Evolutionary conservation across 2,797 vertebrate genomes (phyloP).

Genomic region (Mormyrops boulengeri): DNA sequence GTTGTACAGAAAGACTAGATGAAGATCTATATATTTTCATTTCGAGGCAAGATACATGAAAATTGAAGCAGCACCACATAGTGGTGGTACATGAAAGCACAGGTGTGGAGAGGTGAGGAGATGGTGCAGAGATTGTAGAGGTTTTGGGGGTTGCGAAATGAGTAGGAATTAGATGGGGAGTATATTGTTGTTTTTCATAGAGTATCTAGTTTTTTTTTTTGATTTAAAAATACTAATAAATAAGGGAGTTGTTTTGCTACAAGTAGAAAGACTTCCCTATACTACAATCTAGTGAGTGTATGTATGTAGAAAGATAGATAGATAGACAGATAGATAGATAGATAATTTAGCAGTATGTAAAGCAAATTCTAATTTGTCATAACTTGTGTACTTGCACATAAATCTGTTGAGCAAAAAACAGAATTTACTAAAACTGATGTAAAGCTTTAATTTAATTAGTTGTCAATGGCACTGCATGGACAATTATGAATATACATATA

Average conservation of each 20-base stretch:
- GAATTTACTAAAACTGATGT: neutral
- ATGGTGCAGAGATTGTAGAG: neutral
- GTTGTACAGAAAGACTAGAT: neutral
- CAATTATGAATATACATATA: neutral
- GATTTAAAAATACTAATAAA: neutral
- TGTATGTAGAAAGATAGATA: neutral
- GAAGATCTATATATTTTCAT: neutral
- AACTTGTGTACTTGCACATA: neutral
- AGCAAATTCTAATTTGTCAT: neutral
- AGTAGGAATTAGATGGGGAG: neutral
- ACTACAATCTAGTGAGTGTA: neutral
- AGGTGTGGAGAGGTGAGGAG: neutral
- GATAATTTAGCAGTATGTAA: neutral
- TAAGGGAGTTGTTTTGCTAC: neutral
- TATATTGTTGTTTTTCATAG: neutral
- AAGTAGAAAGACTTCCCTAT: neutral
- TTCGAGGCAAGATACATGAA: neutral
- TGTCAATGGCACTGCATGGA: neutral
- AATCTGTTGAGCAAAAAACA: neutral
- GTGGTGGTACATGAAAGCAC: neutral
- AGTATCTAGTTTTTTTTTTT: neutral
- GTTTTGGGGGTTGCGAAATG: neutral
- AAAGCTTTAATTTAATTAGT: neutral
- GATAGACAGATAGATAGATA: neutral
- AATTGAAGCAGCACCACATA: neutral